These are phyloP conservation scores for Megalonaias nervosa DNA, from an alignment of 1,140 invertebrate species.

Conservation along the genomic window DNA sequence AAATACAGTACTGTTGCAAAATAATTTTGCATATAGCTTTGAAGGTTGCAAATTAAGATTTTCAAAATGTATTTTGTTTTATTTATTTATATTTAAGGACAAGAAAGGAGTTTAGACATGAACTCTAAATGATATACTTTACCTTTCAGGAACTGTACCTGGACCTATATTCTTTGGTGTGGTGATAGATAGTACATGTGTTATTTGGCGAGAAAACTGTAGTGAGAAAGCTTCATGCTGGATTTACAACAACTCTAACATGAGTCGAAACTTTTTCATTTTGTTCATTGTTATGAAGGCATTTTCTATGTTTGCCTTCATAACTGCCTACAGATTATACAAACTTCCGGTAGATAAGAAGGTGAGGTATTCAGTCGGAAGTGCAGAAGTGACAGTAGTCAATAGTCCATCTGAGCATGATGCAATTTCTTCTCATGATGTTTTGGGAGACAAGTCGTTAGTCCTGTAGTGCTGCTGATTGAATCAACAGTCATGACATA, in stretches of 20 bases:
- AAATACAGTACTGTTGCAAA: too few species aligned
- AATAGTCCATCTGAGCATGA: too few species aligned
- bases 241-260: constrained; percentile 64
- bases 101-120: too few species aligned
- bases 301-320: constrained; percentile 22
- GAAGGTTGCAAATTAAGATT: too few species aligned
- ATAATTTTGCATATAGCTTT: too few species aligned
- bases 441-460: too few species aligned
- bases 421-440: too few species aligned
- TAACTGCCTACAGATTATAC: constrained; percentile 34
- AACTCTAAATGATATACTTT: too few species aligned
- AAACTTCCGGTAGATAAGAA: constrained; percentile 33
- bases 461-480: too few species aligned
- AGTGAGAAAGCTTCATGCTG: constrained; percentile 64
- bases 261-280: constrained; percentile 46
- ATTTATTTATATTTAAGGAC: background rate
- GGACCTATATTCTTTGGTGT: constrained; percentile 66
- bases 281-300: constrained; percentile 28
- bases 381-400: too few species aligned
- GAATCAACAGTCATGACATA: too few species aligned
- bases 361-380: background rate
- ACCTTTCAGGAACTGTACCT: constrained; percentile 60
- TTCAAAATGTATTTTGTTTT: background rate
- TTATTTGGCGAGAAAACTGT: constrained; percentile 66
- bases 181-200: constrained; percentile 64